Base-by-base conservation (phyloP, 2,113 vertebrate species). In the Scophthalmus maximus region DNA sequence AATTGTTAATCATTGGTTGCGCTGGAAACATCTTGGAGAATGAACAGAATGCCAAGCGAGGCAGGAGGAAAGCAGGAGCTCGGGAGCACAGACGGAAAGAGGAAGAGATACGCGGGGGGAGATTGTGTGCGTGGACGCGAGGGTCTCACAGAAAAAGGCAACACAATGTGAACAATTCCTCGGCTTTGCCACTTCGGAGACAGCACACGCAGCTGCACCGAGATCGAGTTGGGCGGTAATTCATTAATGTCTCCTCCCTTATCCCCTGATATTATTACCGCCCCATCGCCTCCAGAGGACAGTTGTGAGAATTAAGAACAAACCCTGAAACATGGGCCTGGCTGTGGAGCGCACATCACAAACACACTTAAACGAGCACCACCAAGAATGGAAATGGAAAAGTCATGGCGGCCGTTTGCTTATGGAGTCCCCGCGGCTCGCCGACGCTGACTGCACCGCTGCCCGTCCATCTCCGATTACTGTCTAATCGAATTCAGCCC, bases 1-100 rank as follows among this genome's bases (percentile, higher is more conserved):
- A 93, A 94, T 93, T 93, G 91, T 92, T 93, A 93, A 94, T 93
- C 89, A 93, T 88, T 87, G 90, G 88, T 92, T 93, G 82, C 82
- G 83, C 87, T 90, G 87, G 87, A 90, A 90, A 93, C 90, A 91
- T 92, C 84, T 88, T 77, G 67, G 86, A 83, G 82, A 87, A 89
- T 65, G 89, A 88, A 79, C 75, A 79, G 92, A 92, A 92, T 93
- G 85, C 87, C 88, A 91, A 93, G 84, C 69, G 27, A 87, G 79
- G 73, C 81, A 51, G 47, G 46, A 60, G 64, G 74, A 67, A 76
- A 73, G 85, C 79, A 84, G 58, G 50, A 15, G 70, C 74, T 69
- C 38, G 2, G 59, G 57, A 47, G 65, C 53, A 40, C 58, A 20
- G 62, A 57, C 38, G n/a, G 22, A 20, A 38, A 46, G 51, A 29